Evolutionary conservation across 2,888 invertebrate genomes (phyloP), one percentile per base, ranked within the genome.

Genomic region (Chrysolina americana): DNA sequence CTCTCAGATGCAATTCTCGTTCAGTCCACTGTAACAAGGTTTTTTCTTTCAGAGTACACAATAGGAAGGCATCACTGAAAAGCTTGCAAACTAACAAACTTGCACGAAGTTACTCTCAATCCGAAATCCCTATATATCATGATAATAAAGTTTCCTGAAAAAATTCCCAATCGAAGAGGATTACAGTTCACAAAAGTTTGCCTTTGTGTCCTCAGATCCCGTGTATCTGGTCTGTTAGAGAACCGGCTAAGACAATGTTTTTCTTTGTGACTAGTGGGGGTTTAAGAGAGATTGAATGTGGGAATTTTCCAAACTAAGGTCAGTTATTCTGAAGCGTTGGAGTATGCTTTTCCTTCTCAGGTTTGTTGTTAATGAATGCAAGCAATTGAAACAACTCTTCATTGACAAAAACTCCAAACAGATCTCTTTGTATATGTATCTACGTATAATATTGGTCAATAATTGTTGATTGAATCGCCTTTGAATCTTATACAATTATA

Each of bases 101-200:
- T 28, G 15, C 59, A 28, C n/a, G 19, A 50, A 50, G n/a, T 17
- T 19, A 50, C 19, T 50, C 50, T 17, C 47, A 4, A 47, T 15
- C 17, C n/a, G 19, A 28, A 59, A 59, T 28, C 17, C 36, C 59
- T 15, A 59, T 59, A 17, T 59, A 59, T 28, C 59, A 21, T 23
- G 56, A 15, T 13, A 56, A 59, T 59, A 17, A 59, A 59, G 59
- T 59, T 59, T 28, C 36, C 11, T 59, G 59, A 59, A 59, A 59
- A 28, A 59, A 36, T 23, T 59, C 11, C 36, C 59, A 36, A 59
- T 36, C n/a, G 59, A n/a, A 59, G 17, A n/a, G 28, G 36, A 59
- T 59, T 59, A 0, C 59, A 59, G 23, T 36, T 59, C 6, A 59
- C 36, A 36, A 36, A 36, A 59, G 59, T 59, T 59, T 59, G 59